These are phyloP conservation scores for Delichon dasypus DNA, from an alignment of 2,797 vertebrate genomes.

Conservation along the genomic window DNA sequence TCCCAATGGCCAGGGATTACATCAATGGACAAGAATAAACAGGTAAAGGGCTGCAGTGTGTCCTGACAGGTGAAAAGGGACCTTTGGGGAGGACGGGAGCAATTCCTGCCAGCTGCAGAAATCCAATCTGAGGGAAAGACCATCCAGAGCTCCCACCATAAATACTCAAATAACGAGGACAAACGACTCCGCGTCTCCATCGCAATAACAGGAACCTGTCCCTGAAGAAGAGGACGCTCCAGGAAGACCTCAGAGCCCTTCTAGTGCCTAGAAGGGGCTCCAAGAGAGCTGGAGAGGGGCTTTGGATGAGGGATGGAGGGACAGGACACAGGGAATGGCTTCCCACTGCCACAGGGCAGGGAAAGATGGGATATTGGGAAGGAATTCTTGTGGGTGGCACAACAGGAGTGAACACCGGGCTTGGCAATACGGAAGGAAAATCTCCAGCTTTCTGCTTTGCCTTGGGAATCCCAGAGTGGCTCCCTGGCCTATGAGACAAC, in stretches of 20 bases:
- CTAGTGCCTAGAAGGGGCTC: not conserved
- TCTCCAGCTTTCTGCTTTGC: not conserved
- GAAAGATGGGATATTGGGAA: not conserved
- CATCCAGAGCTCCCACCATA: not conserved
- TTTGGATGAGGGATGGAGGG: not conserved
- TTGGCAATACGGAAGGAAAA: not conserved
- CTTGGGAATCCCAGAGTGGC: not conserved
- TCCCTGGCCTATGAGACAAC: not conserved
- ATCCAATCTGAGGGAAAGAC: not conserved
- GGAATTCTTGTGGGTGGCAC: not conserved
- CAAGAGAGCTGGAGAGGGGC: not conserved
- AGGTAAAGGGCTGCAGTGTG: not conserved
- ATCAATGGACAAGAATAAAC: not conserved
- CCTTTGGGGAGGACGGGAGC: not conserved
- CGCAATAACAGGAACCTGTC: not conserved
- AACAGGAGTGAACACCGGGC: accelerated
- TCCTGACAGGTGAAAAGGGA: not conserved
- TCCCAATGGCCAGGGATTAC: not conserved
- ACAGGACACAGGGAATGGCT: not conserved
- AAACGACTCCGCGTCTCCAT: not conserved
- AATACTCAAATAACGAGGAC: constrained; percentile 20
- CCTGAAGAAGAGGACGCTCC: not conserved
- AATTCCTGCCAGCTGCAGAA: constrained; percentile 35
- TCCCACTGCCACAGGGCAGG: not conserved
- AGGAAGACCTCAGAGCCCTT: not conserved